Evolutionary conservation across 2,888 invertebrate species (phyloP).

Genomic region (Dascillus cervinus): DNA sequence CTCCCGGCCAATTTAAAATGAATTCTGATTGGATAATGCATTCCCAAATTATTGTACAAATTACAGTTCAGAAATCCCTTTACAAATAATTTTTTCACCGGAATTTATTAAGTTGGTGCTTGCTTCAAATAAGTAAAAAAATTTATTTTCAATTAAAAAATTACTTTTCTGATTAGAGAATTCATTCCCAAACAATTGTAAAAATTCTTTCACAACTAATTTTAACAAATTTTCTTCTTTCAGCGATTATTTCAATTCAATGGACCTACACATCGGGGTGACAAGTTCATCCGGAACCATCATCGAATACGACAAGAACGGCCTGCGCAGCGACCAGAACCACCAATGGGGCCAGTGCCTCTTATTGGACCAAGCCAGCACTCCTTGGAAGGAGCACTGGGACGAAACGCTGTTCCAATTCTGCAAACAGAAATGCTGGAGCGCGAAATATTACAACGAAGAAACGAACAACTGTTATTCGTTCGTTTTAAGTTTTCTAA

Average conservation of each 20-base stretch:
- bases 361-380: slow-evolving; percentile 59
- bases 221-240: slow-evolving; percentile 19
- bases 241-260: slow-evolving; percentile 74
- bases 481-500: slow-evolving; percentile 74
- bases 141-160: too few species aligned
- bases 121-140: too few species aligned
- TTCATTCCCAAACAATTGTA: not conserved
- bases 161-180: not conserved
- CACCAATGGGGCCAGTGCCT: slow-evolving; percentile 61
- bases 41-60: too few species aligned
- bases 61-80: too few species aligned
- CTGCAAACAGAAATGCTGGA: slow-evolving; percentile 56
- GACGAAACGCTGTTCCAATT: slow-evolving; percentile 57
- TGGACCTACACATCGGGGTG: slow-evolving; percentile 85
- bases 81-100: too few species aligned
- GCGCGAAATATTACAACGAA: slow-evolving; percentile 63
- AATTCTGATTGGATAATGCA: too few species aligned
- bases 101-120: too few species aligned
- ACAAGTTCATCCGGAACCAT: slow-evolving; percentile 74
- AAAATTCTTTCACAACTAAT: too few species aligned
- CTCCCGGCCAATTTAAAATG: too few species aligned
- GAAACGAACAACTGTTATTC: slow-evolving; percentile 77
- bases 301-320: slow-evolving; percentile 77
- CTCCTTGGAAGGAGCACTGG: slow-evolving; percentile 62
- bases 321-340: slow-evolving; percentile 52